Percentiles rank a stretch among this genome's conserved stretches.
These are phyloP conservation scores for Halichondria panicea DNA, from an alignment of 37 sponge, comb jelly and placozoan species.

Conservation along the genomic window DNA sequence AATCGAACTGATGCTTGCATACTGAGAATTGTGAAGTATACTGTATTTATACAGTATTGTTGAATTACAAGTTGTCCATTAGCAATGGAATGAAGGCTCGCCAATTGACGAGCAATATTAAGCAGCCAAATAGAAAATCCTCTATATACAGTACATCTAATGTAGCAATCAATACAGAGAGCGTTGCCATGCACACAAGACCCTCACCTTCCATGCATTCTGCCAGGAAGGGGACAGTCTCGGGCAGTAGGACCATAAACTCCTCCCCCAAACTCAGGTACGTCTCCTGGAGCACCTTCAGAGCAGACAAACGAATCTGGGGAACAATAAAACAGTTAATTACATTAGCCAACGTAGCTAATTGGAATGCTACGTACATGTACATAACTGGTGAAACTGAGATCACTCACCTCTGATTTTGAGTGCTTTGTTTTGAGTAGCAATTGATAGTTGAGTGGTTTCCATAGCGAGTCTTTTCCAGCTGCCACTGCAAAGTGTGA, in stretches of 20 bases:
- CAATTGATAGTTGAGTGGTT: constrained; percentile 83
- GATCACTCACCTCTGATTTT: constrained; percentile 45
- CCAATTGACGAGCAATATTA: too few species aligned
- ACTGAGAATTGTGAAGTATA: too few species aligned
- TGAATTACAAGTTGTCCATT: too few species aligned
- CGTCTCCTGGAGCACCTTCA: constrained; percentile 68
- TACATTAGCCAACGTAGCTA: neutral
- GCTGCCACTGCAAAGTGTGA: constrained; percentile 87
- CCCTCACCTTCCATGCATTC: constrained; percentile 96
- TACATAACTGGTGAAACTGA: neutral
- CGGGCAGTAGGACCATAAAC: constrained; percentile 84
- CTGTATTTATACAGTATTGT: too few species aligned
- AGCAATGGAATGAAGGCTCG: too few species aligned
- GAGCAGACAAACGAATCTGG: constrained; percentile 66
- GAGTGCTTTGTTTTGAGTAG: constrained; percentile 73
- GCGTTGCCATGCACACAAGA: neutral
- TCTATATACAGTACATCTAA: too few species aligned
- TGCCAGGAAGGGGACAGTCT: constrained; percentile 92
- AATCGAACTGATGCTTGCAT: too few species aligned
- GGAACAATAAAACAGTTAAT: too few species aligned
- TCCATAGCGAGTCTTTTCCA: constrained; percentile 80
- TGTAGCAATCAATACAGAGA: too few species aligned
- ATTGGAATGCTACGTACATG: neutral
- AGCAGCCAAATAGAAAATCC: too few species aligned
- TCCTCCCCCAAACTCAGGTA: constrained; percentile 80